These are phyloP conservation scores for Empis livida DNA, from an alignment of 2,888 invertebrate genomes.

Conservation along the genomic window DNA sequence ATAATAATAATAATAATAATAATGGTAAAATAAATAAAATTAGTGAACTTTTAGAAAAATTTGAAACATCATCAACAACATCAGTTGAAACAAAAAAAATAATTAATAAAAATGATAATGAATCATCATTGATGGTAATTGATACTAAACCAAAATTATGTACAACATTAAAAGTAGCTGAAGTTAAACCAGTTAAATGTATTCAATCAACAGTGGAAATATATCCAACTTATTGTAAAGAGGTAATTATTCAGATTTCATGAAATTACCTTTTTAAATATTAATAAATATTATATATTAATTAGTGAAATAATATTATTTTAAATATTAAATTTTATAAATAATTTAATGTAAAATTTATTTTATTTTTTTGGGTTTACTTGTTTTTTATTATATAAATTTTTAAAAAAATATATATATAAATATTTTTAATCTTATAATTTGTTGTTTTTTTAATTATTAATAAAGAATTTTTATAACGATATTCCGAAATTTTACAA, in stretches of 20 bases:
- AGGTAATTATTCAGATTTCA: constrained; percentile 35
- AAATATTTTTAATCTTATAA: too few relatives aligned
- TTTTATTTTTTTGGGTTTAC: too few relatives aligned
- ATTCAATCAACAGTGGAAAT: constrained; percentile 33
- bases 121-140: background rate
- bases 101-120: background rate
- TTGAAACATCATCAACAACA: constrained; percentile 19
- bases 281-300: too few relatives aligned
- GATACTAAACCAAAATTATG: constrained; percentile 9
- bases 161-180: constrained; percentile 21
- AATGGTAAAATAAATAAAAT: constrained; percentile 18
- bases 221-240: constrained; percentile 34
- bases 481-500: too few relatives aligned
- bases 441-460: too few relatives aligned
- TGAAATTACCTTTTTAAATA: constrained; percentile 6
- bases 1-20: background rate
- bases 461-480: too few relatives aligned
- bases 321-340: too few relatives aligned
- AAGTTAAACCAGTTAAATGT: constrained; percentile 29
- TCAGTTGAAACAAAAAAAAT: background rate
- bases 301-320: too few relatives aligned
- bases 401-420: too few relatives aligned
- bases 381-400: too few relatives aligned
- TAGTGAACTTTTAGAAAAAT: constrained; percentile 26
- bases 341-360: too few relatives aligned